These are phyloP conservation scores for Stenotaenia linearis DNA, from an alignment of 2,888 invertebrate genomes.

Conservation along the genomic window DNA sequence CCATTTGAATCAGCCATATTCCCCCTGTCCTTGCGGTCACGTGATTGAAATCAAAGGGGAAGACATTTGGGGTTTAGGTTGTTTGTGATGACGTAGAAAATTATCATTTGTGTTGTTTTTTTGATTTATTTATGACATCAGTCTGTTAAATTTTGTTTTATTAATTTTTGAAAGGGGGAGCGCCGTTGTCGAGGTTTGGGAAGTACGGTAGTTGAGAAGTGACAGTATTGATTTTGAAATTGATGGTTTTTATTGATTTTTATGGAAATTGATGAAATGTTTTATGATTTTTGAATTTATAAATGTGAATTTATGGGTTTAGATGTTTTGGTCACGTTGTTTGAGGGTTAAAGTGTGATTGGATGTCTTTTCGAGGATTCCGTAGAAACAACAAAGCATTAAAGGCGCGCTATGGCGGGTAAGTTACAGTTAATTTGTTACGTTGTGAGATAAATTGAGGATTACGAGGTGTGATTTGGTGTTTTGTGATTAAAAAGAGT, in stretches of 20 bases:
- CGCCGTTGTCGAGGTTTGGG: too few relatives aligned
- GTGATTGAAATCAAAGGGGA: background rate
- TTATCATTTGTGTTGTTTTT: background rate
- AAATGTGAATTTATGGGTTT: too few relatives aligned
- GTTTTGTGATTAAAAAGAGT: too few relatives aligned
- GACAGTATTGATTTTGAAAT: too few relatives aligned
- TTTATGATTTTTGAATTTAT: too few relatives aligned
- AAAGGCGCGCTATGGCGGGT: slow-evolving; percentile 5
- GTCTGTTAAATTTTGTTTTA: background rate
- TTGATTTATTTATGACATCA: background rate
- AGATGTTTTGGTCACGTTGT: too few relatives aligned
- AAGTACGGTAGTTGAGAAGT: too few relatives aligned
- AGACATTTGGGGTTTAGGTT: background rate
- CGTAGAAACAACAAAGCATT: background rate
- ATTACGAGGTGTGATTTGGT: background rate
- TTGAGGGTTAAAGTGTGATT: too few relatives aligned
- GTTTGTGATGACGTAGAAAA: background rate
- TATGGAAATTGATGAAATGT: too few relatives aligned
- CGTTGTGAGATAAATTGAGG: background rate
- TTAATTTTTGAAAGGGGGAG: background rate
- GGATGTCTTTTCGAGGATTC: background rate
- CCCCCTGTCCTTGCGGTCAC: background rate
- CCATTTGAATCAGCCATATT: slow-evolving; percentile 5
- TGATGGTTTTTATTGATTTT: too few relatives aligned
- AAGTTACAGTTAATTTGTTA: background rate